Conservation (phyloP, 2,113 vertebrate species). For the Empidonax traillii region DNA sequence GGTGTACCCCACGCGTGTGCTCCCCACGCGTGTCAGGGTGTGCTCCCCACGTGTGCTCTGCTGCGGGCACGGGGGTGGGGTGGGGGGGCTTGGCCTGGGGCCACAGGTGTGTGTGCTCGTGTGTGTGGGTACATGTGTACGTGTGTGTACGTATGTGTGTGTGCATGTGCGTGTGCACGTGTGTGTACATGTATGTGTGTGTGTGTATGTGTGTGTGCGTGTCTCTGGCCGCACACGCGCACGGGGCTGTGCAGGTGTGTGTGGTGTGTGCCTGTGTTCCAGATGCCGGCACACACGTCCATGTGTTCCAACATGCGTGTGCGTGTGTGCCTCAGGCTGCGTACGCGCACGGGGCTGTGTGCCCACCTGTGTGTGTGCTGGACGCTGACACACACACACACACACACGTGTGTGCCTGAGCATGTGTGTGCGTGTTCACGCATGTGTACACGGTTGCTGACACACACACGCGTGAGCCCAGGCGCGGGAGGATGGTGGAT, state of each 20-base stretch:
- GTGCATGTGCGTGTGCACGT: background rate
- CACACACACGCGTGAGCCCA: background rate
- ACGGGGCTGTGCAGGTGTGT: background rate
- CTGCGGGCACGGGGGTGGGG: background rate
- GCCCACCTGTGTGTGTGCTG: background rate
- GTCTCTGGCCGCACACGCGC: background rate
- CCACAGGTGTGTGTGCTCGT: fast-evolving
- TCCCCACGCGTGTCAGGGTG: no score
- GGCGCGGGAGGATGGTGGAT: background rate
- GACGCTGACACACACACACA: background rate
- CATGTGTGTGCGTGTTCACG: background rate
- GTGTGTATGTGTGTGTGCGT: background rate
- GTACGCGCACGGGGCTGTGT: background rate
- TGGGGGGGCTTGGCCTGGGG: background rate
- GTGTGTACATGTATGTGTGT: no score
- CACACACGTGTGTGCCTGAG: background rate
- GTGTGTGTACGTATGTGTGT: background rate
- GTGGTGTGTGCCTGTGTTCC: background rate
- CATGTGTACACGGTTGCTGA: background rate
- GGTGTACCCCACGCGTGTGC: no score
- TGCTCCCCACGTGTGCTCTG: fast-evolving
- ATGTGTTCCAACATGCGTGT: background rate
- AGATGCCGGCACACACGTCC: background rate
- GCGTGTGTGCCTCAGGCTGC: background rate
- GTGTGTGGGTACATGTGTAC: fast-evolving